Evolutionary conservation across 2,888 invertebrate genomes (phyloP).

Genomic region (Taphrorychus bicolor): DNA sequence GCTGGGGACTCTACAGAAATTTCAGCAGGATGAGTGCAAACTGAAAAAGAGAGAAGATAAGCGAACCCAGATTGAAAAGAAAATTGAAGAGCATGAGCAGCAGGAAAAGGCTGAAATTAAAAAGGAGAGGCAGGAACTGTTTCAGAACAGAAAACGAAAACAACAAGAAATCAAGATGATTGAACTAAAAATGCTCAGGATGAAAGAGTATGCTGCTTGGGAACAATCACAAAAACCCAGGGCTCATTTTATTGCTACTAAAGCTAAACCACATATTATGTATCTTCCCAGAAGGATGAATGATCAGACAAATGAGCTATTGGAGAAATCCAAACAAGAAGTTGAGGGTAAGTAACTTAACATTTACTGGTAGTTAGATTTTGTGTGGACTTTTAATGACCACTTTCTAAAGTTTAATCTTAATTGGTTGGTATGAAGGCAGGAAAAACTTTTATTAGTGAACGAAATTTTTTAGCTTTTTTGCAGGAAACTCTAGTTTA

Average conservation of each 20-base stretch:
- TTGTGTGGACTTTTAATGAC: too few species aligned
- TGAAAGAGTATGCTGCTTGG: constrained; percentile 89
- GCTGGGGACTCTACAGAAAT: constrained; percentile 93
- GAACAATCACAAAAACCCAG: constrained; percentile 79
- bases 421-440: too few species aligned
- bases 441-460: too few species aligned
- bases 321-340: constrained; percentile 68
- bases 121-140: constrained; percentile 82
- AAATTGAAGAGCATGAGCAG: constrained; percentile 90
- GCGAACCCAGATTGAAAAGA: constrained; percentile 86
- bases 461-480: neutral
- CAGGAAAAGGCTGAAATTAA: constrained; percentile 86
- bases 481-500: too few species aligned
- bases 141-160: constrained; percentile 84
- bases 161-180: constrained; percentile 88
- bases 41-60: constrained; percentile 88
- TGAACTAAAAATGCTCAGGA: constrained; percentile 88
- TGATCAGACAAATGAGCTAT: constrained; percentile 70
- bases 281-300: constrained; percentile 85
- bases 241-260: constrained; percentile 85
- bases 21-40: constrained; percentile 92
- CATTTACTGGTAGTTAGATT: too few species aligned
- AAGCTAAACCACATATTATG: constrained; percentile 85
- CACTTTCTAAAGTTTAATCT: too few species aligned
- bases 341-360: constrained; percentile 66